A percentile compares a stretch with the other conserved stretches of the same genome.
Evolutionary conservation across 2,888 invertebrate species (phyloP).

Genomic region (Cryptocephalus moraei): DNA sequence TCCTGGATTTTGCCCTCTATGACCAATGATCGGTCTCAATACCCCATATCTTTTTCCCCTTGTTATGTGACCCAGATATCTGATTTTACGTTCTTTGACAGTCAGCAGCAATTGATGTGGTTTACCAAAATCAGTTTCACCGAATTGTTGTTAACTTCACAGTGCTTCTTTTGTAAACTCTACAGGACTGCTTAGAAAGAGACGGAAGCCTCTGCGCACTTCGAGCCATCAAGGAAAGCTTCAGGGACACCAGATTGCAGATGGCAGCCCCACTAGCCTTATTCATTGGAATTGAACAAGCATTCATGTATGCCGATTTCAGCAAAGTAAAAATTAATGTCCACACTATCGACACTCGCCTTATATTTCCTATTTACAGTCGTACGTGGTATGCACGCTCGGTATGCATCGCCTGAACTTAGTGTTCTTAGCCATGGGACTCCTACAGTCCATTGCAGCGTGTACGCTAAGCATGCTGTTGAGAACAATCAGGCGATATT

Average conservation of each 20-base stretch:
- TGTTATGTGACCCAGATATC: no score
- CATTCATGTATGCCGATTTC: constrained; percentile 75
- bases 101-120: no score
- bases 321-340: constrained; percentile 48
- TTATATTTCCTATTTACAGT: constrained; percentile 42
- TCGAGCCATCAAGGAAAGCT: constrained; percentile 42
- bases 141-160: no score
- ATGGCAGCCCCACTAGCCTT: constrained; percentile 67
- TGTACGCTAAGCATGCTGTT: constrained; percentile 73
- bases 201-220: constrained; percentile 39
- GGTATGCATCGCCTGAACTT: constrained; percentile 65
- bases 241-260: constrained; percentile 53
- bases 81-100: no score
- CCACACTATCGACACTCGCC: not conserved
- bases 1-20: no score
- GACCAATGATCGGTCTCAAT: no score
- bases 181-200: constrained; percentile 40
- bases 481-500: constrained; percentile 60
- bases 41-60: no score
- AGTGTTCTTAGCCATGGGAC: constrained; percentile 63
- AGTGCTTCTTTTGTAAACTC: constrained; percentile 24
- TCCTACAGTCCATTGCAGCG: constrained; percentile 65
- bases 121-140: no score
- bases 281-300: constrained; percentile 76
- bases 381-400: constrained; percentile 73